These are phyloP conservation scores for Forbesichthys agassizii DNA, from an alignment of 2,113 vertebrate genomes.

Conservation along the genomic window DNA sequence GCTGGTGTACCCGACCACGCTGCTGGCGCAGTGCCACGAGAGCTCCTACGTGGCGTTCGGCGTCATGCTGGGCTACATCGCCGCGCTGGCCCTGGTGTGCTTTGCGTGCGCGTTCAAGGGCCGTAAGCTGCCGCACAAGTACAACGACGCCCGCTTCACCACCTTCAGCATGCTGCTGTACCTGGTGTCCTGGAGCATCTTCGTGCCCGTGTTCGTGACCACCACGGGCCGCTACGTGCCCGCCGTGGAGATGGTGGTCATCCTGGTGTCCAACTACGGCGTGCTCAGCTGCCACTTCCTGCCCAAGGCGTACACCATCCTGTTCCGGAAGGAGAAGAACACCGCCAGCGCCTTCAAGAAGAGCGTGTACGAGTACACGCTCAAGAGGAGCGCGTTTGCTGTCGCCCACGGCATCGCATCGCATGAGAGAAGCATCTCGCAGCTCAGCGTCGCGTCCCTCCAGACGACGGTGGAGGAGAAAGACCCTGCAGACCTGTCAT, in stretches of 20 bases:
- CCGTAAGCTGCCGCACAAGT: slow-evolving; percentile 86
- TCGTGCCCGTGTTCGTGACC: slow-evolving; percentile 83
- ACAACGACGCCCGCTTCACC: slow-evolving; percentile 90
- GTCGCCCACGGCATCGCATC: background rate
- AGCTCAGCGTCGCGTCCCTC: background rate
- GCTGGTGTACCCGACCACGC: slow-evolving; percentile 54
- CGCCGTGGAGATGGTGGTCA: slow-evolving; percentile 87
- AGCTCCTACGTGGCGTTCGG: slow-evolving; percentile 82
- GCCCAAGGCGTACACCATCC: slow-evolving; percentile 87
- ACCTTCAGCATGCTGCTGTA: slow-evolving; percentile 92
- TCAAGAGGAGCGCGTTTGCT: slow-evolving; percentile 46
- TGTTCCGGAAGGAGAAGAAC: slow-evolving; percentile 85
- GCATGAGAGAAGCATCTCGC: background rate
- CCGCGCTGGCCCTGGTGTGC: slow-evolving; percentile 81
- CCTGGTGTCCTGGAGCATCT: slow-evolving; percentile 88
- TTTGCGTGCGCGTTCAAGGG: slow-evolving; percentile 88
- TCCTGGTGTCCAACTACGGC: slow-evolving; percentile 88
- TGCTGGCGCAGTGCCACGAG: slow-evolving; percentile 83
- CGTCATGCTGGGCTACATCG: slow-evolving; percentile 83
- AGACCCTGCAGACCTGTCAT: no score
- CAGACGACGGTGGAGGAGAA: background rate
- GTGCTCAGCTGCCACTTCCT: slow-evolving; percentile 87
- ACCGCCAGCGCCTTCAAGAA: slow-evolving; percentile 85
- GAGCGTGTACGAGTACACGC: slow-evolving; percentile 81
- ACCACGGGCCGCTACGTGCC: slow-evolving; percentile 84